Base-by-base conservation (phyloP, 2,888 invertebrate species). In the Meganola albula region DNA sequence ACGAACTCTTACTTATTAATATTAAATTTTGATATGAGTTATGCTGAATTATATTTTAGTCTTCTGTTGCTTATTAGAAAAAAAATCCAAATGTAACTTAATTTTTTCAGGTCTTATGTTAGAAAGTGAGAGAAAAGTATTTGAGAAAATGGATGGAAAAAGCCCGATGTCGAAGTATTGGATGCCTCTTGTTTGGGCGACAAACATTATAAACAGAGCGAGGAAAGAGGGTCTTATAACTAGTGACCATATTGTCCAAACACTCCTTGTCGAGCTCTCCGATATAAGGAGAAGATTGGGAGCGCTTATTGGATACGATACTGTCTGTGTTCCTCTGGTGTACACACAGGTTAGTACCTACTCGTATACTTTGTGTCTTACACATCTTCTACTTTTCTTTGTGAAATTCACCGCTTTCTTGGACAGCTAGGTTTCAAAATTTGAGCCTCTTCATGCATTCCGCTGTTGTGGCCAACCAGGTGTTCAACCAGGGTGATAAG, bases 101-200 rank as follows among this genome's bases (percentile, higher is more conserved):
- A 10, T 23, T 21, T 20, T 78, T 83, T 3, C 78, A 94, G 94
- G 96, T 63, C 86, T 96, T 25, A 94, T 96, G 94, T 88, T 95
- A 85, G 95, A 96, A 65, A 95, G 94, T 52, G 96, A 96, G 74
- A 91, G 93, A 74, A 95, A 95, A 72, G 95, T 96, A 31, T 95
- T 96, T 68, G 96, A 96, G 70, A 90, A 93, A 64, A 91, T 96
- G 91, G 94, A 96, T 67, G 91, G 91, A 8, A 95, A 95, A 70
- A 94, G 94, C 53, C 93, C 93, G 2, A 96, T 96, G 93, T 93
- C 95, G 8, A 83, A 87, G 58, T 96, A 96, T 69, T 96, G 96
- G 96, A 94, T 96, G 93, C 96, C 96, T 0, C 79, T 96, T 30
- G 95, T 95, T 9, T 96, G 96, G 96, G 96, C 96, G 23, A 95